Conservation (phyloP, 1,140 invertebrate species). For the Yoshiicerus persimilis region DNA sequence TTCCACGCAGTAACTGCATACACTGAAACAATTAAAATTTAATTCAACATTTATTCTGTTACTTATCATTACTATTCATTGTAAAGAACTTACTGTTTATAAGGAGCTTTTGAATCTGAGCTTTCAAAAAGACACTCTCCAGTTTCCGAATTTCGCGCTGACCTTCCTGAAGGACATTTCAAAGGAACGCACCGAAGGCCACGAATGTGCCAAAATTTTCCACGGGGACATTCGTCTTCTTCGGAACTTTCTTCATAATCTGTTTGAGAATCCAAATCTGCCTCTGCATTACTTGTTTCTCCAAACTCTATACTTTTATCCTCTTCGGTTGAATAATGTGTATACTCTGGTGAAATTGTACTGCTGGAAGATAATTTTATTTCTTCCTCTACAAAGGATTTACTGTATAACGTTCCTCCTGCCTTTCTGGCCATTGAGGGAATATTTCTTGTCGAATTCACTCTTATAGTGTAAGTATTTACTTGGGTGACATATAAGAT, state of each 20-base stretch:
- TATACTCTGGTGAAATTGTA: neutral
- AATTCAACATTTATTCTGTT: neutral
- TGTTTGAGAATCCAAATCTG: neutral
- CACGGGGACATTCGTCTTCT: neutral
- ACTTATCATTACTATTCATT: neutral
- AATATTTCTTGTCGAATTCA: neutral
- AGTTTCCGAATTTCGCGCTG: neutral
- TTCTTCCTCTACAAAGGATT: neutral
- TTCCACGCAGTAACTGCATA: neutral
- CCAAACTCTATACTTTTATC: neutral
- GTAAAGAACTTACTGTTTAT: neutral
- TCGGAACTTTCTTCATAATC: neutral
- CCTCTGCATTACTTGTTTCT: neutral
- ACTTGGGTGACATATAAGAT: too few species aligned
- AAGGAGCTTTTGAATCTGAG: neutral
- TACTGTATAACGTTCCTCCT: neutral
- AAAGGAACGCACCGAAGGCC: neutral
- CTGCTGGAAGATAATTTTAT: too few species aligned
- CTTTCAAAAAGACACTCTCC: neutral
- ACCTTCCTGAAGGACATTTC: neutral
- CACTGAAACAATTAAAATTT: neutral
- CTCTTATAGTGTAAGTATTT: neutral
- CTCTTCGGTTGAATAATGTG: neutral
- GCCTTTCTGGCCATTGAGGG: neutral
- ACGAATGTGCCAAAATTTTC: neutral